Evolutionary conservation across 1,140 invertebrate species (phyloP), one percentile per base, ranked within the genome.

Genomic region (Thalassaphorura encarpata): DNA sequence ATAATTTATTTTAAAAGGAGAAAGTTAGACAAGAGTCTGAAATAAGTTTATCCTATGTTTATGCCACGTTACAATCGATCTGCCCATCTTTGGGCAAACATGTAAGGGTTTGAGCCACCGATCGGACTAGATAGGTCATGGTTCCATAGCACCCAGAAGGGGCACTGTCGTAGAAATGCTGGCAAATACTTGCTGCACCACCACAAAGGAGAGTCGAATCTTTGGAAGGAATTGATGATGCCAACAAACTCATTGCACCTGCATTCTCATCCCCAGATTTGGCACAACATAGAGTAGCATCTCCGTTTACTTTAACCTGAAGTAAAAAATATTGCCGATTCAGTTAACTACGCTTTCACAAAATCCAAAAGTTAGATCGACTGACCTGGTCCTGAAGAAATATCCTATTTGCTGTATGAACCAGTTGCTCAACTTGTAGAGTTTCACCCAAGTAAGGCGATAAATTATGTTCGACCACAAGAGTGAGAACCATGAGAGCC

Each of bases 151-250:
- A 84, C 40, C 96, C 96, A 71, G 91, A 96, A 4, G 96, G 96
- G 19, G 96, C 95, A 70, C 85, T 90, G 71, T 99, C 96, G 71
- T 97, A 99, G 68, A 99, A 89, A 73, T 96, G 90, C 72, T 91
- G 87, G 72, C 95, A 98, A 57, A 99, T 90, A 57, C 86, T 89
- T 0, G 87, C 90, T 36, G 91, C 88, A 31, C 93, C 93, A 31
- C 87, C 87, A 69, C 93, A 97, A 2, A 41, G 21, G 3, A 40
- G 24, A 11, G 33, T 29, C 5, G 5, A n/a, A 6, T 16, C 28
- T 5, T 18, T 18, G n/a, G 11, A 5, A 6, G 47, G 47, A 28
- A 11, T 45, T 24, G 3, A 3, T 24, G 24, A 13, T 21, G 21
- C 41, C 19, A 42, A 8, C 19, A n/a, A n/a, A n/a, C n/a, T n/a